phyloP scores from a whole-genome alignment of 2,113 vertebrate species.

The Coreoperca whiteheadi region DNA sequence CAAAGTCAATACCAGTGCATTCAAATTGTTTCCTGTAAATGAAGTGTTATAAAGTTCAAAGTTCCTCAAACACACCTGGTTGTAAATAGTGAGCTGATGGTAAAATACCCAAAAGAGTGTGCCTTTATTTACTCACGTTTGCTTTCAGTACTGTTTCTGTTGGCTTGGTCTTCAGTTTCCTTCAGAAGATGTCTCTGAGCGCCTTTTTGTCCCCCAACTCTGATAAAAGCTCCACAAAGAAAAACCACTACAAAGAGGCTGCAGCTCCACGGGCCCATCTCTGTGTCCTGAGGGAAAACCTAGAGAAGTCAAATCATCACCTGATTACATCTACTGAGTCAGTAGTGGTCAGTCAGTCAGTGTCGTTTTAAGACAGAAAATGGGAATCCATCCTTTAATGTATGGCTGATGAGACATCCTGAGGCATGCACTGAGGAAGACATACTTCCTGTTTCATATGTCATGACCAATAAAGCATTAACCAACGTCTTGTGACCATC shows the following conservation, averaged over 20 bases:
- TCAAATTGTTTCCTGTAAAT: not conserved
- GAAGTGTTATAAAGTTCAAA: constrained; percentile 25
- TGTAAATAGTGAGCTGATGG: constrained; percentile 20
- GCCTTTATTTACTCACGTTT: constrained; percentile 24
- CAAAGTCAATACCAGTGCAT: not conserved
- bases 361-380: not conserved
- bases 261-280: constrained; percentile 53
- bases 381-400: not conserved
- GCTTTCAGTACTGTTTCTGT: fast-evolving
- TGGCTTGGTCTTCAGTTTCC: fast-evolving
- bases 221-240: constrained; percentile 44
- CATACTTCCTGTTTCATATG: not conserved
- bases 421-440: not conserved
- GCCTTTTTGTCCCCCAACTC: not conserved
- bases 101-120: not conserved
- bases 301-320: constrained; percentile 5
- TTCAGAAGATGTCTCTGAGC: constrained; percentile 42
- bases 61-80: constrained; percentile 29
- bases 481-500: not conserved
- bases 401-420: not conserved
- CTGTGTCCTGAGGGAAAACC: constrained; percentile 8
- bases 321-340: not conserved
- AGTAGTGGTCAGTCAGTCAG: no score
- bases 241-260: constrained; percentile 15
- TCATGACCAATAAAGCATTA: not conserved